Evolutionary conservation across 1,140 invertebrate species (phyloP), one percentile per base, ranked within the genome.

Genomic region (Drosophila mojavensis): DNA sequence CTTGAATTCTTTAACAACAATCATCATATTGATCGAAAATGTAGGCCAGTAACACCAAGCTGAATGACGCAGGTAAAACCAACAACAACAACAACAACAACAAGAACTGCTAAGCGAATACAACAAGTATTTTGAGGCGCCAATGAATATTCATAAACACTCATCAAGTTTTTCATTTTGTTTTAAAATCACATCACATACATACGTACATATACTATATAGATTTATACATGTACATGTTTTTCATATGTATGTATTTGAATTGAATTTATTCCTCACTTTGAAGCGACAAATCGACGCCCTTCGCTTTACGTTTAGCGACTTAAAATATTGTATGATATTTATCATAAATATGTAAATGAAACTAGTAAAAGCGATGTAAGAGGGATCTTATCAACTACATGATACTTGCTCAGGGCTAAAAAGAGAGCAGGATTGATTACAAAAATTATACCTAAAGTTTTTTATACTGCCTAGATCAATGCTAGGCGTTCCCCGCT

Each of bases 111-210:
- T 17, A 3, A 11, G 53, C 28, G 45, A 59, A 54, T 66, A 60
- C 64, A 30, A 60, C 64, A 30, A 33, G 55, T 67, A 67, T 48
- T 36, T 61, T 36, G 51, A 56, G 60, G 71, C 71, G 71, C 65
- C 71, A 74, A 74, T 74, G 65, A 74, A 74, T 74, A 74, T 74
- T 62, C 71, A 74, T 74, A 62, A 58, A 33, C 53, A 69, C 26
- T 74, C 65, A 69, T 67, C 53, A 67, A 53, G 39, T 48, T 28
- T 73, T 68, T 55, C 13, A 13, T 53, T 60, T 68, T 17, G 36
- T 67, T 63, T 63, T 17, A 67, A 50, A 36, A 66, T 30, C 26
- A 30, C 9, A 47, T 53, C 24, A 66, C 33, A 73, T 64, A 64
- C 48, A 24, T 15, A 48, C 24, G 10, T 9, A 33, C 9, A 33